Evolutionary conservation across 2,888 invertebrate species (phyloP), one percentile per base, ranked within the genome.

Genomic region (Lycocerus yunnanus): DNA sequence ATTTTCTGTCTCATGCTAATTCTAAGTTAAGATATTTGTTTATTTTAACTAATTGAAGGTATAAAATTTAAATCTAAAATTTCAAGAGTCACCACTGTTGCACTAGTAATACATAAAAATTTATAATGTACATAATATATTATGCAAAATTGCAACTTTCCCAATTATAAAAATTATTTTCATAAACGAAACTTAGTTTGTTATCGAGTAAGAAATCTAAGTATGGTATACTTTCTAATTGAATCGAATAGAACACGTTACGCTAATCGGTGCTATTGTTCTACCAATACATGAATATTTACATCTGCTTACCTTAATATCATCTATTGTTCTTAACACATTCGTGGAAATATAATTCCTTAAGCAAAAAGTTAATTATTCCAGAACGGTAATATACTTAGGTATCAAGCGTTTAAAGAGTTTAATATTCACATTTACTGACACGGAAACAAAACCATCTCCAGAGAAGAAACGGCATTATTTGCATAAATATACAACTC

Each of bases 301-400:
- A 82, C 81, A 82, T 82, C 80, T 81, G 81, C 81, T 81, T 77
- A 77, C 82, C 81, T 81, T 82, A 83, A 78, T 81, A 81, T 80
- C 76, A 73, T 73, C 81, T 77, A 83, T 83, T 83, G 83, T 83
- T 83, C 81, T 81, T 75, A 74, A 71, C 77, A 72, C 74, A 78
- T 82, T 81, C 80, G 77, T 80, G 79, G 80, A 81, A 80, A 81
- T 78, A 79, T 75, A 80, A 80, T 78, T 79, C 76, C 78, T 78
- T 80, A 75, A 76, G 77, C 73, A 78, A 77, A 77, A 77, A 69
- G 78, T 77, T 79, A 81, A 81, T 82, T 82, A 79, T 79, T 75
- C 77, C 70, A 73, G 77, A 80, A 78, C 79, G 78, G 79, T 78
- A 80, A 78, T 73, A 72, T 72, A 68, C 70, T 75, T 72, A 43